Conservation (phyloP, 2,888 invertebrate species). For the Melipona bicolor region DNA sequence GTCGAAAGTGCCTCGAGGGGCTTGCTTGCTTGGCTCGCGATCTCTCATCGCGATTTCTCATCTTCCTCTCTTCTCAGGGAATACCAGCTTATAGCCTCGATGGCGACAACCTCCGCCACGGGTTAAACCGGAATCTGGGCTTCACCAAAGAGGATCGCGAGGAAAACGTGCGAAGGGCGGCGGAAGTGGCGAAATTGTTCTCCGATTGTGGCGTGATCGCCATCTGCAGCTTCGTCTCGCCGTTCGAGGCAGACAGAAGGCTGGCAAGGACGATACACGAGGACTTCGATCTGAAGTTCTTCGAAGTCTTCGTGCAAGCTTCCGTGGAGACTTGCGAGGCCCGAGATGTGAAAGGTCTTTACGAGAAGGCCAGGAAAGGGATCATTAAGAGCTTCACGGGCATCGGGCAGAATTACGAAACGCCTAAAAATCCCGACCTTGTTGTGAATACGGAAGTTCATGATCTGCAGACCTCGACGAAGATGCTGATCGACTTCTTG, state of each 20-base stretch:
- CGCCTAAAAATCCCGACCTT: slow-evolving; percentile 93
- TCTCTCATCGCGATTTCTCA: too few relatives aligned
- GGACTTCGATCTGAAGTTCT: slow-evolving; percentile 93
- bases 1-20: too few relatives aligned
- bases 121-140: slow-evolving; percentile 97
- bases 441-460: slow-evolving; percentile 92
- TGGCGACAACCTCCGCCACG: slow-evolving; percentile 98
- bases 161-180: slow-evolving; percentile 98
- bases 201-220: slow-evolving; percentile 98
- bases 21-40: too few relatives aligned
- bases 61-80: slow-evolving; percentile 85
- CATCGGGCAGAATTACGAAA: slow-evolving; percentile 96
- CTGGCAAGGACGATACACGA: slow-evolving; percentile 95
- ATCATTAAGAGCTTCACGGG: slow-evolving; percentile 94
- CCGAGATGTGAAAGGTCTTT: slow-evolving; percentile 97
- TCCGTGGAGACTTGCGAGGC: slow-evolving; percentile 96
- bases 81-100: slow-evolving; percentile 98
- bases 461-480: slow-evolving; percentile 93
- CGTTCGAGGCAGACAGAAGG: slow-evolving; percentile 96
- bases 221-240: slow-evolving; percentile 98
- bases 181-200: slow-evolving; percentile 98
- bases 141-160: slow-evolving; percentile 97
- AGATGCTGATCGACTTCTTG: slow-evolving; percentile 93
- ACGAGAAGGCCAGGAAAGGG: slow-evolving; percentile 98
- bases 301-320: slow-evolving; percentile 98